Evolutionary conservation across 2,888 invertebrate genomes (phyloP).

Genomic region (Alloplasta piceator): DNA sequence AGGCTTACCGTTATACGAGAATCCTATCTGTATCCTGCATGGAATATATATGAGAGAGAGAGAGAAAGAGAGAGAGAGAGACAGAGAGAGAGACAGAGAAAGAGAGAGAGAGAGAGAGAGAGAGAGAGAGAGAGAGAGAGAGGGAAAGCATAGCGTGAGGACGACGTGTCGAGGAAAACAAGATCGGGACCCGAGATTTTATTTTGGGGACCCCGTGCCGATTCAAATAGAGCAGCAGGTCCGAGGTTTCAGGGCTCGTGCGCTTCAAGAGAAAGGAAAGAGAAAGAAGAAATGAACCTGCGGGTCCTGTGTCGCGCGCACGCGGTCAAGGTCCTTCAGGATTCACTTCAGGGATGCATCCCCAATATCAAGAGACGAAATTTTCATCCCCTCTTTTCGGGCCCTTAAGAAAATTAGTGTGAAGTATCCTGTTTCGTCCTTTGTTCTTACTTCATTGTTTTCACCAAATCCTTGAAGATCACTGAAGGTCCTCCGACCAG

Average conservation of each 20-base stretch:
- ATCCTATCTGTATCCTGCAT: conserved; percentile 60
- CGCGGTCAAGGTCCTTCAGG: conserved; percentile 30
- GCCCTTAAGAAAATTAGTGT: conserved; percentile 1
- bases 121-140: conserved; percentile 11
- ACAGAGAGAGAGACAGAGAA: background rate
- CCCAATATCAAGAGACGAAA: background rate
- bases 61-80: conserved; percentile 22
- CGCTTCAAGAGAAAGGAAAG: background rate
- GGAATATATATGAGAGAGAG: conserved; percentile 51
- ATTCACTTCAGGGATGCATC: conserved; percentile 19
- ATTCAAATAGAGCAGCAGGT: conserved; percentile 62
- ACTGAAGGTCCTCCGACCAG: conserved; percentile 11
- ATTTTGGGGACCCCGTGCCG: conserved; percentile 64
- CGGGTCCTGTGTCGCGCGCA: conserved; percentile 33
- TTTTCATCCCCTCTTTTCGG: background rate
- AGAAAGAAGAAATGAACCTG: conserved; percentile 19
- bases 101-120: conserved; percentile 26
- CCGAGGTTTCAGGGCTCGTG: conserved; percentile 34
- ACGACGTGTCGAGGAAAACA: conserved; percentile 55
- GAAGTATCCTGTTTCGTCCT: conserved; percentile 23
- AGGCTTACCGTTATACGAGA: conserved; percentile 72
- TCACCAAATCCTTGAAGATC: conserved; percentile 32
- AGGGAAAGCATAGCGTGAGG: conserved; percentile 24
- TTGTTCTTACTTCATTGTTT: conserved; percentile 41
- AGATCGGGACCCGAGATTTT: conserved; percentile 66